These are phyloP conservation scores for Porites lutea DNA, from an alignment of 64 coral and sea anemone genomes.

Conservation along the genomic window DNA sequence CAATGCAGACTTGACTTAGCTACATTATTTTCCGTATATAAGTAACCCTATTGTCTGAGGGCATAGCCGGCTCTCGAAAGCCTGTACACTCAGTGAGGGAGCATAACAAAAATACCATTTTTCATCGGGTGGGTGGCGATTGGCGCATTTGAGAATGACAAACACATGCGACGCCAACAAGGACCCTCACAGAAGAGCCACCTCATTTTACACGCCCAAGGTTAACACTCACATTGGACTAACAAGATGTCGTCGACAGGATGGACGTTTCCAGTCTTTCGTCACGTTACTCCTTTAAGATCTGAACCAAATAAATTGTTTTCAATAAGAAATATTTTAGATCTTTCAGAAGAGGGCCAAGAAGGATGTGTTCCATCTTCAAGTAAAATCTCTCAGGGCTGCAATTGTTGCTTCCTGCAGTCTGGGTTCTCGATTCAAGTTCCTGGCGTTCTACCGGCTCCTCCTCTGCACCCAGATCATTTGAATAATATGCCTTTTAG, in stretches of 20 bases:
- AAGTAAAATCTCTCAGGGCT: background rate
- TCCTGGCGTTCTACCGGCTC: background rate
- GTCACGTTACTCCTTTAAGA: background rate
- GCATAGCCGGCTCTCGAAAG: too few relatives aligned
- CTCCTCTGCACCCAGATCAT: background rate
- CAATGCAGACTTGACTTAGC: too few relatives aligned
- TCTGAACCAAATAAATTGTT: background rate
- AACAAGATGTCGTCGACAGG: constrained; percentile 18
- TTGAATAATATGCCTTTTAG: background rate
- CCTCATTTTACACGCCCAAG: constrained; percentile 1
- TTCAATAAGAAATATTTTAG: constrained; percentile 21
- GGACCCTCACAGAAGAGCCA: background rate
- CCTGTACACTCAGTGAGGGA: too few relatives aligned
- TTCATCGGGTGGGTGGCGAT: too few relatives aligned
- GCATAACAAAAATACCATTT: too few relatives aligned
- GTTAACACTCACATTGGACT: background rate
- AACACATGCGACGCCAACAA: too few relatives aligned
- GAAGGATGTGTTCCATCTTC: background rate
- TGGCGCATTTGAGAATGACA: too few relatives aligned
- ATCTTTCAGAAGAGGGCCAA: background rate
- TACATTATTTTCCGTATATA: too few relatives aligned
- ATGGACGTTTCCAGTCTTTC: background rate
- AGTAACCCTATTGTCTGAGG: too few relatives aligned
- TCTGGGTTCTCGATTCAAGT: background rate
- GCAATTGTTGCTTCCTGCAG: background rate